A percentile compares a stretch with the other conserved stretches of the same genome.
Conservation (phyloP, 2,113 vertebrate genomes). For the Felis catus region DNA sequence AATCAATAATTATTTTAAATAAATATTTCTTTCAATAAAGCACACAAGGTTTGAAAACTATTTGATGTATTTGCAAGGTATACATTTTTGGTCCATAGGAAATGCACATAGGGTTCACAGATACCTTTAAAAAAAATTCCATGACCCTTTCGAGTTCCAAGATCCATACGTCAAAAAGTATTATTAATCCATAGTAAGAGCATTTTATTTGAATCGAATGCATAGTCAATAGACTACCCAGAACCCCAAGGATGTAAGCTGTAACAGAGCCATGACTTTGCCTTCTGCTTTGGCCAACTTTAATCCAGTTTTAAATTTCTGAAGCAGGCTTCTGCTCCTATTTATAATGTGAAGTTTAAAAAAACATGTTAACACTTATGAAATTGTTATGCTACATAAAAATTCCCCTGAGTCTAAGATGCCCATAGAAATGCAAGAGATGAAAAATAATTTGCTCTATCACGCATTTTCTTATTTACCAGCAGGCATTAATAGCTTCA, state of each 20-base stretch:
- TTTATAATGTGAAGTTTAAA: neutral
- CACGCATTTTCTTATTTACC: neutral
- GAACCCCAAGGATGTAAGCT: neutral
- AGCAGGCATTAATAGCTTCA: neutral
- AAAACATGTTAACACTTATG: neutral
- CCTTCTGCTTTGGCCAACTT: neutral
- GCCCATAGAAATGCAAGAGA: slow-evolving; percentile 27
- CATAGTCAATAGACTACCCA: neutral
- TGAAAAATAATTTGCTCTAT: slow-evolving; percentile 17
- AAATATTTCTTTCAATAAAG: neutral
- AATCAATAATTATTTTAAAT: neutral
- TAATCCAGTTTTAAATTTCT: slow-evolving; percentile 8
- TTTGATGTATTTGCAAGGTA: neutral
- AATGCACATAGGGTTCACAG: neutral
- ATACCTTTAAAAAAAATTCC: neutral
- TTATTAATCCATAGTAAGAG: neutral
- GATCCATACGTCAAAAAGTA: neutral
- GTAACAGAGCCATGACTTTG: neutral
- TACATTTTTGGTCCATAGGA: neutral
- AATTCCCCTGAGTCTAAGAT: slow-evolving; percentile 5
- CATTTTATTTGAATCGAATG: neutral
- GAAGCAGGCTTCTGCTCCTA: slow-evolving; percentile 24
- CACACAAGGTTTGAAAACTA: neutral
- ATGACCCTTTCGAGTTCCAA: neutral
- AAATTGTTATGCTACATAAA: slow-evolving; percentile 48